Conservation (phyloP, 2,797 vertebrate species). For the Stomatorhinus walkeri region DNA sequence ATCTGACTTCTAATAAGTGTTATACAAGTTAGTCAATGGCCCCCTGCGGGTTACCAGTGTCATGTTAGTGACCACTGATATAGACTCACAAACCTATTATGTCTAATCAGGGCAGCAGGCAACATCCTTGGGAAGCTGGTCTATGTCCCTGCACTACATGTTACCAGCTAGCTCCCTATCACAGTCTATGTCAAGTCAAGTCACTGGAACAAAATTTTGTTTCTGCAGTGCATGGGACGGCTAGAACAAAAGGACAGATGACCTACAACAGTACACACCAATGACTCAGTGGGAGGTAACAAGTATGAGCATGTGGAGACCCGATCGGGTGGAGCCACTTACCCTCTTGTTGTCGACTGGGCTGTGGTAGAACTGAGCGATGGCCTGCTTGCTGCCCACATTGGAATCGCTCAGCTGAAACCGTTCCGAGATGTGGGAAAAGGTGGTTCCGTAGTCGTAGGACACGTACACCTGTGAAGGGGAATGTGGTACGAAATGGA, state of each 20-base stretch:
- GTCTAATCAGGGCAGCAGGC: neutral
- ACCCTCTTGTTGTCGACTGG: slow-evolving; percentile 89
- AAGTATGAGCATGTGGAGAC: neutral
- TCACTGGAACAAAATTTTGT: neutral
- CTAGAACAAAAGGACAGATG: neutral
- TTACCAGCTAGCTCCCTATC: neutral
- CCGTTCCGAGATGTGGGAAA: slow-evolving; percentile 72
- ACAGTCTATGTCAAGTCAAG: neutral
- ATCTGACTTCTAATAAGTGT: neutral
- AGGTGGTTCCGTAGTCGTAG: slow-evolving; percentile 83
- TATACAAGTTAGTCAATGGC: neutral
- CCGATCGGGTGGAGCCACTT: slow-evolving; percentile 40
- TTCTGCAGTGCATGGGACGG: neutral
- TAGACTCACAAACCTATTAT: neutral
- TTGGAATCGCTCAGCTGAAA: slow-evolving; percentile 65
- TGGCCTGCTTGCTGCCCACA: slow-evolving; percentile 63
- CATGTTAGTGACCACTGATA: neutral
- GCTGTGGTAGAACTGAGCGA: slow-evolving; percentile 97
- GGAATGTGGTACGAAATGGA: neutral
- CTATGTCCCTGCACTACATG: neutral
- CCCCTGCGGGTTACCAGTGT: neutral
- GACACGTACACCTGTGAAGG: slow-evolving; percentile 81
- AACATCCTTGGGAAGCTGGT: neutral
- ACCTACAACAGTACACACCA: neutral
- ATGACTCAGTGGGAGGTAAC: neutral